Conservation (phyloP, 2,113 vertebrate genomes). For the Chionodraco myersi region DNA sequence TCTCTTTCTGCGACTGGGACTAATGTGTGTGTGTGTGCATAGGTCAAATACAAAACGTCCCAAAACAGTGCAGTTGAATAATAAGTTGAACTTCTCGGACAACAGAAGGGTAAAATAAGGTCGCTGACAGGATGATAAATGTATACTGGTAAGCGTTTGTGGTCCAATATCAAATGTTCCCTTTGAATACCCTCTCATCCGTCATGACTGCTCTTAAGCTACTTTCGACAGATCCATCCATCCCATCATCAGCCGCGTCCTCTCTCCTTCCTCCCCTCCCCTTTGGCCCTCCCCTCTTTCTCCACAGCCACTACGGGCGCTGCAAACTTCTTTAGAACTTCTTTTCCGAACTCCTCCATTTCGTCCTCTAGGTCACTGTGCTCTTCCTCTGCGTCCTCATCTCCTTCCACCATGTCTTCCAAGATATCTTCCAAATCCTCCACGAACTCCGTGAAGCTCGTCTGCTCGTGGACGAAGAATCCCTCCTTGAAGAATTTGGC, state of each 20-base stretch:
- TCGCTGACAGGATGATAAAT: constrained; percentile 34
- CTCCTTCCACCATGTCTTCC: constrained; percentile 86
- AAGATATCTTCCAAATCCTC: constrained; percentile 91
- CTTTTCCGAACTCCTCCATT: constrained; percentile 88
- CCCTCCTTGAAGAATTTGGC: constrained; percentile 84
- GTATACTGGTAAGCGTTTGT: constrained; percentile 36
- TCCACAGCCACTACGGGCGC: constrained; percentile 31
- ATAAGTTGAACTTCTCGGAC: neutral
- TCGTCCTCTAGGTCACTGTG: constrained; percentile 77
- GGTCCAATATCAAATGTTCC: constrained; percentile 57
- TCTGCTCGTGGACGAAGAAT: constrained; percentile 86
- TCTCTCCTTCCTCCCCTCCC: constrained; percentile 65
- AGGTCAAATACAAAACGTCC: constrained; percentile 1
- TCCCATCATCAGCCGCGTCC: constrained; percentile 63
- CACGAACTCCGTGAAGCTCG: constrained; percentile 88
- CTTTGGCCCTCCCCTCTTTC: constrained; percentile 50
- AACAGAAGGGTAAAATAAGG: constrained; percentile 21
- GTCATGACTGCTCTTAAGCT: constrained; percentile 2
- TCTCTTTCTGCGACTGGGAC: neutral
- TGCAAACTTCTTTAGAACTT: constrained; percentile 76
- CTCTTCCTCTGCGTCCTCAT: constrained; percentile 44
- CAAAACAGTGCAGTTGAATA: neutral
- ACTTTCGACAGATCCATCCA: constrained; percentile 23
- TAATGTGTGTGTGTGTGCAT: constrained; percentile 6
- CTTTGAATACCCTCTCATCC: constrained; percentile 52